Evolutionary conservation across 2,113 vertebrate species (phyloP).

Genomic region (Electrona antarctica): DNA sequence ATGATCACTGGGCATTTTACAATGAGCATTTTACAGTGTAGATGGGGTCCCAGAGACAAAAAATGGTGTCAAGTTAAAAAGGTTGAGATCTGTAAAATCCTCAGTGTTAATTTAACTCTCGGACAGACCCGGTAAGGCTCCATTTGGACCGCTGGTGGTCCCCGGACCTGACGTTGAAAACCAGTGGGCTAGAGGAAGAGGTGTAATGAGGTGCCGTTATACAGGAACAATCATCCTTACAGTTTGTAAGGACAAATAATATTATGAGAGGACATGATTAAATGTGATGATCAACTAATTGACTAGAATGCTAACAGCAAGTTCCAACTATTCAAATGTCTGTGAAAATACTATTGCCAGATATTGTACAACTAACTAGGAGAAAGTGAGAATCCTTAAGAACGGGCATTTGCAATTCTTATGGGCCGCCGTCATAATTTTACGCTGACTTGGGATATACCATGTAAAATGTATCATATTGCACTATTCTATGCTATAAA

Average conservation of each 20-base stretch:
- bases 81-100: too few species aligned
- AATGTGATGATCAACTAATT: not conserved
- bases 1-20: too few species aligned
- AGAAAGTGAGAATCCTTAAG: conserved; percentile 13
- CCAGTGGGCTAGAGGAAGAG: conserved; percentile 16
- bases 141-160: too few species aligned
- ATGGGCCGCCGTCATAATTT: conserved; percentile 43
- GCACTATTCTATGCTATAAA: too few species aligned
- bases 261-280: conserved; percentile 5
- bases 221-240: conserved; percentile 13
- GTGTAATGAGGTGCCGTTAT: conserved; percentile 32
- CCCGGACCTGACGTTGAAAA: too few species aligned
- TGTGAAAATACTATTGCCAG: conserved; percentile 2
- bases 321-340: not conserved
- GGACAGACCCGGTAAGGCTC: too few species aligned
- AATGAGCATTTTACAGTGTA: too few species aligned
- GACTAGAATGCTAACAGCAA: not conserved
- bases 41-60: too few species aligned
- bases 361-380: conserved; percentile 7
- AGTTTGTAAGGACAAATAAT: conserved; percentile 3
- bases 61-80: too few species aligned
- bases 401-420: conserved; percentile 28
- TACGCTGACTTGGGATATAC: too few species aligned
- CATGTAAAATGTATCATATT: too few species aligned
- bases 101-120: too few species aligned